phyloP scores from a whole-genome alignment of 2,888 invertebrate species.

The Neuroscelio doddi region DNA sequence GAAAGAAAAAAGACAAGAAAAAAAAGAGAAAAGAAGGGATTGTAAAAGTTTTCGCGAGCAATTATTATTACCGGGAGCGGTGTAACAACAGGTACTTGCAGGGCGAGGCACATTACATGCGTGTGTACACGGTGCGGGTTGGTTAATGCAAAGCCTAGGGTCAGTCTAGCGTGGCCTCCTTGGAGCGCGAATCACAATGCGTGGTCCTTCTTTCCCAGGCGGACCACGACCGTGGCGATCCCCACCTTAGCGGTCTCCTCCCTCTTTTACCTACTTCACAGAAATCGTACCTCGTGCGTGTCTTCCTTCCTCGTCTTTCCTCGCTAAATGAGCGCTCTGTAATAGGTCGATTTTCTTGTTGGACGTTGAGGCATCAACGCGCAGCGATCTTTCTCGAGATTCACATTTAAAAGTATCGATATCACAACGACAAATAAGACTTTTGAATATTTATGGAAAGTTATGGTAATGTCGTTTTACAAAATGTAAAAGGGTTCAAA shows the following conservation, averaged over 20 bases:
- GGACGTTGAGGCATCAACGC: background rate
- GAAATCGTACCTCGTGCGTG: slow-evolving; percentile 22
- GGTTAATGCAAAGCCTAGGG: slow-evolving; percentile 65
- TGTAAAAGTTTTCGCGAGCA: slow-evolving; percentile 1
- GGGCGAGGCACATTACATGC: slow-evolving; percentile 49
- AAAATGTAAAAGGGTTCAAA: too few relatives aligned
- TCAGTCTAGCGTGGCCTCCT: slow-evolving; percentile 70
- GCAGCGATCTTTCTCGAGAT: background rate
- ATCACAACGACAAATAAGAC: too few relatives aligned
- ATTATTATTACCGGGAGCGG: slow-evolving; percentile 58
- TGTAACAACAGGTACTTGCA: slow-evolving; percentile 52
- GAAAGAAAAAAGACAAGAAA: background rate
- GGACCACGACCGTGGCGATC: slow-evolving; percentile 70
- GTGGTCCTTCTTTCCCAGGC: slow-evolving; percentile 70
- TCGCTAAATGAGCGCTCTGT: slow-evolving; percentile 1
- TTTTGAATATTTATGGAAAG: too few relatives aligned
- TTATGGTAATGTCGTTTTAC: too few relatives aligned
- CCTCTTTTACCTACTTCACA: slow-evolving; percentile 31
- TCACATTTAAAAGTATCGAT: background rate
- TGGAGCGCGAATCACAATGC: slow-evolving; percentile 65
- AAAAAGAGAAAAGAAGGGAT: too few relatives aligned
- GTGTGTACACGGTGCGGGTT: slow-evolving; percentile 53
- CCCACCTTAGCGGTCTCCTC: slow-evolving; percentile 59
- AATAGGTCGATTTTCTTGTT: slow-evolving; percentile 16
- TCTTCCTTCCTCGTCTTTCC: slow-evolving; percentile 31